These are phyloP conservation scores for Acrocera orbiculus DNA, from an alignment of 2,888 invertebrate species.

Conservation along the genomic window DNA sequence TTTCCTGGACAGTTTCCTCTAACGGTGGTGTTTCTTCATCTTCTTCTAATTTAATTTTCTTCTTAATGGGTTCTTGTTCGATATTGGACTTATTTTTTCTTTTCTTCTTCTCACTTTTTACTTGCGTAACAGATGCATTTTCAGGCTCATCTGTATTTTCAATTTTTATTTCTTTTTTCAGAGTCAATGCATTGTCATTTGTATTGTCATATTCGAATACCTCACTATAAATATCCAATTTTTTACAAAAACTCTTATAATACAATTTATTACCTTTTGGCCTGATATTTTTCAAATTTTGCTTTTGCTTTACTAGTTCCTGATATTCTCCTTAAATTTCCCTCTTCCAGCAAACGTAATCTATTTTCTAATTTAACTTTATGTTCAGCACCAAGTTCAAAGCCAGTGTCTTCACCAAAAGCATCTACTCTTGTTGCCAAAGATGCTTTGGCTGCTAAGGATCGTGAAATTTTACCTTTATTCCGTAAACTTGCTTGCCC, in stretches of 20 bases:
- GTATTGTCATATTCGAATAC: conserved; percentile 60
- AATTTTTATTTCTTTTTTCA: conserved; percentile 19
- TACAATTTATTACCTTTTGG: conserved; percentile 24
- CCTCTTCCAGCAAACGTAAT: conserved; percentile 67
- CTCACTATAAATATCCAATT: conserved; percentile 39
- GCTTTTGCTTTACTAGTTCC: conserved; percentile 78
- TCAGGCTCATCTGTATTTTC: neutral
- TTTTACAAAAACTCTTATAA: neutral
- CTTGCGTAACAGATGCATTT: neutral
- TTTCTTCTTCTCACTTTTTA: neutral
- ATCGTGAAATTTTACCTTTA: conserved; percentile 89
- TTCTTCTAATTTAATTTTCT: conserved; percentile 2
- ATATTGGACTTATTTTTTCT: neutral
- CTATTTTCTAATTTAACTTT: conserved; percentile 73
- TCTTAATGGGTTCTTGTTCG: neutral
- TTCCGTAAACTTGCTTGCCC: conserved; percentile 77
- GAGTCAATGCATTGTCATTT: conserved; percentile 63
- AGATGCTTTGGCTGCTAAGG: conserved; percentile 92
- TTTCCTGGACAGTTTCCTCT: too few relatives aligned
- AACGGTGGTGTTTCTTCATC: too few relatives aligned
- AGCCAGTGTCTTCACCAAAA: conserved; percentile 71
- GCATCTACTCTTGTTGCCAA: conserved; percentile 86
- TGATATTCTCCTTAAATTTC: conserved; percentile 61
- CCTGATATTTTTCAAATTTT: conserved; percentile 86
- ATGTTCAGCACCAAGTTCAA: conserved; percentile 76